These are phyloP conservation scores for Petrocephalus schoutedeni DNA, from an alignment of 2,797 vertebrate genomes.

Conservation along the genomic window DNA sequence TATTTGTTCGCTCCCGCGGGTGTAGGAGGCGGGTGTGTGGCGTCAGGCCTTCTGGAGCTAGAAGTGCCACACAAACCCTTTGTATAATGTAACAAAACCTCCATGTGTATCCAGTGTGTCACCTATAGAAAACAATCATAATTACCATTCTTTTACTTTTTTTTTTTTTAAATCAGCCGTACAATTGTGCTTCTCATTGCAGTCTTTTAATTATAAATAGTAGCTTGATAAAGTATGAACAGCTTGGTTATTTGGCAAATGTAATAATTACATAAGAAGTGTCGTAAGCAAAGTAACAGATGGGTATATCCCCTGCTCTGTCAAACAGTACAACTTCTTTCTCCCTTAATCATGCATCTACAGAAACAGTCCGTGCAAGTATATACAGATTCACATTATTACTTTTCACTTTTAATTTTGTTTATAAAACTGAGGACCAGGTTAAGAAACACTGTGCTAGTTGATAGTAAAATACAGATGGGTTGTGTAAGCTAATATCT, in stretches of 20 bases:
- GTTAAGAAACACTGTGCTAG: too few relatives aligned
- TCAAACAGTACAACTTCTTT: conserved; percentile 14
- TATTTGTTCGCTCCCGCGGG: neutral
- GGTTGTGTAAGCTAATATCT: neutral
- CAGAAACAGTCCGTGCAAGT: neutral
- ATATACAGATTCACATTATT: neutral
- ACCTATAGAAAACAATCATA: neutral
- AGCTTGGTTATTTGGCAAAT: conserved; percentile 18
- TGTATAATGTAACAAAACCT: neutral
- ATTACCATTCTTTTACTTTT: neutral
- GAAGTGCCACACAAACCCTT: neutral
- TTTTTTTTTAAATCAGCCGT: neutral
- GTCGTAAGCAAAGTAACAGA: conserved; percentile 18
- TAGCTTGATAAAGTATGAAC: conserved; percentile 13
- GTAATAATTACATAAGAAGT: conserved; percentile 23
- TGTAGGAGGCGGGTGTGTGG: neutral
- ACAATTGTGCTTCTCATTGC: conserved; percentile 10
- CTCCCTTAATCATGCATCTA: neutral
- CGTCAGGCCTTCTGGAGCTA: neutral
- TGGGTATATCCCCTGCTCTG: conserved; percentile 13
- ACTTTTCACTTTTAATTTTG: neutral
- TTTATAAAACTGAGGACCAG: neutral
- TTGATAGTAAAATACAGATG: too few relatives aligned
- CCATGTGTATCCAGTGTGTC: neutral
- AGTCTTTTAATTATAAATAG: conserved; percentile 19